These are phyloP conservation scores for Centropus unirufus DNA, from an alignment of 2,113 vertebrate genomes.

Conservation along the genomic window DNA sequence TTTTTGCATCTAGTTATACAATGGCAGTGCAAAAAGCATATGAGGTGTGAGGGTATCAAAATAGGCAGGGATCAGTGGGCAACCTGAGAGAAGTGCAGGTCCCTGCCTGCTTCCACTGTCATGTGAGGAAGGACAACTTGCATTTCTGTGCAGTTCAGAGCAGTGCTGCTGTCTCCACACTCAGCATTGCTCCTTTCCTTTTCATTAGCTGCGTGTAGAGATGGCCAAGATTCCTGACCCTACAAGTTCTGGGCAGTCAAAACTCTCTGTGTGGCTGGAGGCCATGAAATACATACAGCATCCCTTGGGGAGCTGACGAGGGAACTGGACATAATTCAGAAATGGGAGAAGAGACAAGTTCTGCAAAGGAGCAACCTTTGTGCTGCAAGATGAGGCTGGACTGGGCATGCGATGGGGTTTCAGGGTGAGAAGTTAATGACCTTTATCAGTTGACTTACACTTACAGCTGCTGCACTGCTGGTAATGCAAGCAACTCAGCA, in stretches of 20 bases:
- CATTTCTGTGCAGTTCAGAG: background rate
- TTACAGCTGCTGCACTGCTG: background rate
- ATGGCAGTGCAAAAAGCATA: background rate
- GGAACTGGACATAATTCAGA: background rate
- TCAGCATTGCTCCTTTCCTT: background rate
- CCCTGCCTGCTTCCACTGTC: background rate
- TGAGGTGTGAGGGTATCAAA: background rate
- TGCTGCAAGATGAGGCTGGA: background rate
- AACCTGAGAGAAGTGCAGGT: background rate
- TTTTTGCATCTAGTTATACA: background rate
- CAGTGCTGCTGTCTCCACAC: slow-evolving; percentile 11
- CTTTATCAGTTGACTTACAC: background rate
- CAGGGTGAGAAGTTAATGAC: background rate
- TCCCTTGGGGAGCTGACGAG: background rate
- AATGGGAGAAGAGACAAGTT: slow-evolving; percentile 21
- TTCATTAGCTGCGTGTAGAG: background rate
- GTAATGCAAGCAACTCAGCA: background rate
- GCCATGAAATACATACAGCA: slow-evolving; percentile 1
- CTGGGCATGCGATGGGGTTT: background rate
- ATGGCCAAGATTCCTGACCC: slow-evolving; percentile 59
- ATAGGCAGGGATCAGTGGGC: background rate
- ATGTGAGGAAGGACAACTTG: background rate
- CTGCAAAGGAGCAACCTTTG: background rate
- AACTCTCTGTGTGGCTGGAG: background rate
- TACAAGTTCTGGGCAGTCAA: slow-evolving; percentile 44